Base-by-base conservation (phyloP, 2,797 vertebrate genomes). In the Chaetophractus vellerosus region DNA sequence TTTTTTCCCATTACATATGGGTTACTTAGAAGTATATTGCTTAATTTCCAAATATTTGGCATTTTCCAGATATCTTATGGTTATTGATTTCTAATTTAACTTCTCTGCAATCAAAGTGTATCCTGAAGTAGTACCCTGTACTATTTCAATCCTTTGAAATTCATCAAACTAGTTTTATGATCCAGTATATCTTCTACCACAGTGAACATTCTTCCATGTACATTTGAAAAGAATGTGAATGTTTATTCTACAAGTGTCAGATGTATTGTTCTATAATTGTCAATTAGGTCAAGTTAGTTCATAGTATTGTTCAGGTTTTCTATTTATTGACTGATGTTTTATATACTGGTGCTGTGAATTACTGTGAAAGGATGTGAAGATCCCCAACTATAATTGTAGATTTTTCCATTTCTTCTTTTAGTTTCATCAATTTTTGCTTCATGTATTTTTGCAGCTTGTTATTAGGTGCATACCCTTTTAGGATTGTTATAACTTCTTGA, bases 11-110 rank as follows among this genome's bases (percentile, higher is more conserved):
- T 71, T 41, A 88, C 63, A 48, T 88, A 86, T 68, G 33, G 31
- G 57, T 95, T 89, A 88, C 72, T 89, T 82, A 48, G 57, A 93
- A 92, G 38, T 63, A 33, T 41, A 72, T 6, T 90, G 75, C 31
- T 93, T 82, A 84, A 88, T 50, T 80, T 96, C 61, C 69, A 96
- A 95, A 85, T 71, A 95, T 84, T 72, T 88, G 86, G 66, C 31
- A 85, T 85, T 93, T 97, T 84, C 87, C 90, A 93, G 87, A 79
- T 81, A 91, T 85, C 82, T 74, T 74, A 72, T 63, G 69, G 26
- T 64, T 92, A 94, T n/a, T 94, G 72, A 94, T 81, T 90, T 88
- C 36, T 76, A 88, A 90, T 88, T 93, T 92, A 92, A 92, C 84
- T 88, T 90, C 31, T 38, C 18, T 55, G 7, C 85, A 86, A 91